Evolutionary conservation across 2,797 vertebrate genomes (phyloP).

Genomic region (Lutjanus argentimaculatus): DNA sequence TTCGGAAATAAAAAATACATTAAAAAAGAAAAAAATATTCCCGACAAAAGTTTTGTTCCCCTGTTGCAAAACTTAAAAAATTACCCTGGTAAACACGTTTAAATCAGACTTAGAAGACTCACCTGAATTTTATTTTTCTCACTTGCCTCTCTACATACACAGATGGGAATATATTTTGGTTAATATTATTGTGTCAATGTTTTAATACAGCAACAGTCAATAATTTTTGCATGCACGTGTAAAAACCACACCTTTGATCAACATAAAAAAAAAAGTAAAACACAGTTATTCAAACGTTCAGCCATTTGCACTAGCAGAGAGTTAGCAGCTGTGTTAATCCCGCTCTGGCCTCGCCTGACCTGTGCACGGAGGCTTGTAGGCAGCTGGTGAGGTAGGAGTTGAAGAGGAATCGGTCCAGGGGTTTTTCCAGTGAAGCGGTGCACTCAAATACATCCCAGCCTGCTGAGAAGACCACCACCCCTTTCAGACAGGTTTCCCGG

Average conservation of each 20-base stretch:
- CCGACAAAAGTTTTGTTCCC: no score
- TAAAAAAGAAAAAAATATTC: no score
- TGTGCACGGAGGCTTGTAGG: slow-evolving; percentile 95
- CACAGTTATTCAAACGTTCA: slow-evolving; percentile 17
- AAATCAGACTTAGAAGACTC: no score
- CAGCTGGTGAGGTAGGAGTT: slow-evolving; percentile 99
- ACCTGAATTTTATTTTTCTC: no score
- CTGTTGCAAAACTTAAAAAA: no score
- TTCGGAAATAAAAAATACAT: no score
- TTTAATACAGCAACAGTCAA: not conserved
- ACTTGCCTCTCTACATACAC: not conserved
- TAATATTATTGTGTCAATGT: not conserved
- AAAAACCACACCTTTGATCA: not conserved
- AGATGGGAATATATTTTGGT: not conserved
- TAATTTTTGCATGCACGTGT: not conserved
- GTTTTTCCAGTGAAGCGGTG: slow-evolving; percentile 95
- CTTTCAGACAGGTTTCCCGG: slow-evolving; percentile 92
- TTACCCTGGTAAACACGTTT: no score
- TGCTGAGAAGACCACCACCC: slow-evolving; percentile 95
- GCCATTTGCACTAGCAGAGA: slow-evolving; percentile 14
- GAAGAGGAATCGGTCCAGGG: slow-evolving; percentile 97
- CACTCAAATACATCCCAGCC: slow-evolving; percentile 99
- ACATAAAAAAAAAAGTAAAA: slow-evolving; percentile 6
- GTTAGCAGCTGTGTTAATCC: slow-evolving; percentile 55
- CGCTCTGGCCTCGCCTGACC: slow-evolving; percentile 81